Percentiles rank a stretch among this genome's conserved stretches.
phyloP scores from a whole-genome alignment of 2,113 vertebrate genomes.

The Barbus barbus region DNA sequence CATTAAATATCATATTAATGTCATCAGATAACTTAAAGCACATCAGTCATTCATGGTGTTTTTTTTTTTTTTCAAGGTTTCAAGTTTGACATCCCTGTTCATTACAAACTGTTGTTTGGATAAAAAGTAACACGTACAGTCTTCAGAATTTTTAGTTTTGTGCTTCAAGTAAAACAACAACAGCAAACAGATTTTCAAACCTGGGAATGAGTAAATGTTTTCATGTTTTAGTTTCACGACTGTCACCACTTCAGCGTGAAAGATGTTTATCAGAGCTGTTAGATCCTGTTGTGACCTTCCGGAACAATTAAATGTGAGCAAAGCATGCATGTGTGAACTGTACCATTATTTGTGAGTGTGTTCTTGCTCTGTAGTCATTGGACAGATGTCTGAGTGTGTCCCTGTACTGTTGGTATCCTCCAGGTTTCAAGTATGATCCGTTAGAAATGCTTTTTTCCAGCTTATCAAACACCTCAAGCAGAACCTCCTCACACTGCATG shows the following conservation, averaged over 20 bases:
- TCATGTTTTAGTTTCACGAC: too few relatives aligned
- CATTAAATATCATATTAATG: too few relatives aligned
- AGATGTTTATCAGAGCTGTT: neutral
- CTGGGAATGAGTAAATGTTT: too few relatives aligned
- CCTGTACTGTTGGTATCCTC: conserved; percentile 49
- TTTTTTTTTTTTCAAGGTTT: neutral
- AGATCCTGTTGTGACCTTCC: neutral
- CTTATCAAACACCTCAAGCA: conserved; percentile 23
- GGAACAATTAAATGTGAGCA: neutral
- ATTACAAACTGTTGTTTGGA: neutral
- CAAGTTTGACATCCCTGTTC: neutral
- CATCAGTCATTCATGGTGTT: too few relatives aligned
- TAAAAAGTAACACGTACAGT: neutral
- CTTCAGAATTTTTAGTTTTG: neutral
- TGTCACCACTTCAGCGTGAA: neutral
- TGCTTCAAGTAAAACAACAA: neutral
- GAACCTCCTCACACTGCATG: conserved; percentile 20
- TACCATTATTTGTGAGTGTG: conserved; percentile 47
- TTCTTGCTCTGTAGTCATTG: conserved; percentile 31
- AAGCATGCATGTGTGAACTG: neutral
- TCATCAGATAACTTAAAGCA: too few relatives aligned
- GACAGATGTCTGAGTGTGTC: neutral
- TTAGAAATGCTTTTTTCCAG: conserved; percentile 41
- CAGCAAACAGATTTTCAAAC: neutral
- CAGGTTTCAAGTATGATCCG: conserved; percentile 50